These are phyloP conservation scores for Argynnis bischoffii DNA, from an alignment of 2,888 invertebrate species.

Conservation along the genomic window DNA sequence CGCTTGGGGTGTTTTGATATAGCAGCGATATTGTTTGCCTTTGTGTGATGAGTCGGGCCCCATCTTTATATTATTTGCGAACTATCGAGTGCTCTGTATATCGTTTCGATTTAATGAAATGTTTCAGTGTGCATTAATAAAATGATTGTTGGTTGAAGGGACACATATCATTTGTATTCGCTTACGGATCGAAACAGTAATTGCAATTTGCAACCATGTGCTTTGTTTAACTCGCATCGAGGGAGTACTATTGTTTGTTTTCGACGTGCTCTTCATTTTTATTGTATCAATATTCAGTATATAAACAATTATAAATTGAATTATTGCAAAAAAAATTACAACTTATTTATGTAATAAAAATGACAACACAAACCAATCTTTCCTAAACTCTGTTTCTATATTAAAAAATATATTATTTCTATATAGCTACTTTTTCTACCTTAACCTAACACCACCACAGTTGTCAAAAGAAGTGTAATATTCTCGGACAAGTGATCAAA, in stretches of 20 bases:
- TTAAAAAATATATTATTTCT: no score
- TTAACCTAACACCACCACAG: slow-evolving; percentile 7
- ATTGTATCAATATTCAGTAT: background rate
- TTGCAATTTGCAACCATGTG: slow-evolving; percentile 40
- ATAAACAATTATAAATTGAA: background rate
- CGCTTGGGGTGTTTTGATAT: slow-evolving; percentile 20
- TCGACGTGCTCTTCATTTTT: slow-evolving; percentile 23
- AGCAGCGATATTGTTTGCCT: slow-evolving; percentile 17
- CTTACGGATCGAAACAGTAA: slow-evolving; percentile 33
- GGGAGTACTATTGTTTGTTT: slow-evolving; percentile 40
- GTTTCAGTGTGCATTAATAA: slow-evolving; percentile 43
- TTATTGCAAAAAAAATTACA: background rate
- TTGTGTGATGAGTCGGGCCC: slow-evolving; percentile 19
- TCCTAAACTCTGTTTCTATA: no score
- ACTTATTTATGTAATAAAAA: no score
- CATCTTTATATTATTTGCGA: slow-evolving; percentile 31
- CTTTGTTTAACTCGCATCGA: slow-evolving; percentile 35
- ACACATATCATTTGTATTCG: slow-evolving; percentile 44
- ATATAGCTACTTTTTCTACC: no score
- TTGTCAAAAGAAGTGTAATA: background rate
- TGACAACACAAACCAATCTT: no score
- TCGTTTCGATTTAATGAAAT: slow-evolving; percentile 50
- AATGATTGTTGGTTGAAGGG: slow-evolving; percentile 41
- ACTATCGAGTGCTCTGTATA: slow-evolving; percentile 38
- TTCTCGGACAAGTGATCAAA: background rate